Evolutionary conservation across 2,888 invertebrate species (phyloP), one percentile per base, ranked within the genome.

Genomic region (Nysson spinosus): DNA sequence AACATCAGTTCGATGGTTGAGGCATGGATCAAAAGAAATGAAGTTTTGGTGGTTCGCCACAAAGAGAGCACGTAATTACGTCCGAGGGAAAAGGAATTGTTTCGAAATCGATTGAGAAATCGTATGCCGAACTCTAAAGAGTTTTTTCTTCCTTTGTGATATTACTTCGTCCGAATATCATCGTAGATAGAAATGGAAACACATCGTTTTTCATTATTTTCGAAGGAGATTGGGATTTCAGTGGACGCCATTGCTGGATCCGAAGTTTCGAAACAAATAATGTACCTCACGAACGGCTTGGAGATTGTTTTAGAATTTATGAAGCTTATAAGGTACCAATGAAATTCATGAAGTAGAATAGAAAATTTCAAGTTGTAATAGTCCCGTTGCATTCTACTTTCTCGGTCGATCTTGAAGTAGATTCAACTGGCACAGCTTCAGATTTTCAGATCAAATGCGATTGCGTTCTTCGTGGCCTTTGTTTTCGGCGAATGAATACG

Each of bases 361-460:
- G 44, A 40, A 24, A 24, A 37, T n/a, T 40, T 32, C 17, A 22
- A 16, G 9, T n/a, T n/a, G n/a, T n/a, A n/a, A n/a, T n/a, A n/a
- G n/a, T n/a, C n/a, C n/a, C n/a, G n/a, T n/a, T n/a, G n/a, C n/a
- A n/a, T n/a, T n/a, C n/a, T n/a, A n/a, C n/a, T n/a, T n/a, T n/a
- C n/a, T n/a, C n/a, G n/a, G n/a, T n/a, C n/a, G n/a, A n/a, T n/a
- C n/a, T n/a, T n/a, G n/a, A 58, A 72, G 56, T 63, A 62, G 64
- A 61, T 72, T 64, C 76, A 67, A 67, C 64, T 76, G 77, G 75
- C 75, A 73, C 57, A 55, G 64, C 66, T 76, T 73, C 76, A 73
- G 73, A 55, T 69, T 54, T 26, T 52, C 39, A 32, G 64, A 56
- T 65, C 58, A 56, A 69, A 67, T 54, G 66, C 58, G 49, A 67